A percentile compares a stretch with the other conserved stretches of the same genome.
phyloP scores from a whole-genome alignment of 2,113 vertebrate species.

The Tetrao urogallus region DNA sequence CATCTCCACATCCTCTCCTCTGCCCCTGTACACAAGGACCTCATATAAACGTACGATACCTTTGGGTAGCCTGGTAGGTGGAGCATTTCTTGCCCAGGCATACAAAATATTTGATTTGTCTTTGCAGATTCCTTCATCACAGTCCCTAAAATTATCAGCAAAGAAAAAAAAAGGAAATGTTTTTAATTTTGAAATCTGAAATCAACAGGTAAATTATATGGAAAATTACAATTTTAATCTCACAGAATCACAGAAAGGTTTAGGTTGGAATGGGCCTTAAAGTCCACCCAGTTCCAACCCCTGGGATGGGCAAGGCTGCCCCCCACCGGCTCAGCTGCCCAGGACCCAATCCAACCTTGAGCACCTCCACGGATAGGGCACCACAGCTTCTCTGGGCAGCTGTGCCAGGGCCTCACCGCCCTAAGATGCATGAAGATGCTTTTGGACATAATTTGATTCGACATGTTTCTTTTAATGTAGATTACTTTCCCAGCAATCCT shows the following conservation, averaged over 20 bases:
- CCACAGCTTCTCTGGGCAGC: neutral
- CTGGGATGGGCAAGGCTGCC: too few species aligned
- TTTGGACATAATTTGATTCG: neutral
- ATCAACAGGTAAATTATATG: neutral
- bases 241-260: neutral
- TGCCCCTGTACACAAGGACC: neutral
- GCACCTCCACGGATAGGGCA: neutral
- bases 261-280: neutral
- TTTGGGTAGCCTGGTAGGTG: slow-evolving; percentile 91
- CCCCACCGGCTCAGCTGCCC: too few species aligned
- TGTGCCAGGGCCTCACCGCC: neutral
- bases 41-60: slow-evolving; percentile 72
- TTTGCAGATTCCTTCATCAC: slow-evolving; percentile 90
- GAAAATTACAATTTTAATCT: neutral
- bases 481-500: neutral
- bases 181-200: neutral
- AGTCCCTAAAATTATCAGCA: slow-evolving; percentile 83
- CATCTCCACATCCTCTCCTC: neutral
- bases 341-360: neutral
- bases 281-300: too few species aligned
- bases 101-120: slow-evolving; percentile 93
- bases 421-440: neutral
- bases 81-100: slow-evolving; percentile 95
- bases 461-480: neutral
- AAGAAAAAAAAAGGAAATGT: neutral